phyloP scores from a whole-genome alignment of 2,113 vertebrate genomes.

The Varanus salvator region DNA sequence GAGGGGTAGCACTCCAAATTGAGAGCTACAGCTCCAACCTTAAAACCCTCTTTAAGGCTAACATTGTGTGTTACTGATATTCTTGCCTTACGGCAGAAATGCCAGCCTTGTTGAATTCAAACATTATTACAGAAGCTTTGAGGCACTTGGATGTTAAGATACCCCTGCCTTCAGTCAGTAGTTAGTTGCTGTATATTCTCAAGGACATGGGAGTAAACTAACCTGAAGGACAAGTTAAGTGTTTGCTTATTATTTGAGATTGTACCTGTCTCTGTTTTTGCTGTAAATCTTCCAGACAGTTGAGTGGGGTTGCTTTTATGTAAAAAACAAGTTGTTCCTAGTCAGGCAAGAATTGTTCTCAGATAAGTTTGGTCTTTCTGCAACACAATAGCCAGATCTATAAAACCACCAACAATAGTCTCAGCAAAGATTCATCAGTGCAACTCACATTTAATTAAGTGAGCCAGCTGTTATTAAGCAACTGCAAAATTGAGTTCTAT shows the following conservation, averaged over 20 bases:
- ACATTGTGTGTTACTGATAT: background rate
- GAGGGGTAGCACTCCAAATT: too few species aligned
- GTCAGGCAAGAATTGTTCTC: background rate
- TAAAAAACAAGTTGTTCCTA: background rate
- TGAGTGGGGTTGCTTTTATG: background rate
- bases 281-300: background rate
- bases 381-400: background rate
- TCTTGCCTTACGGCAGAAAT: background rate
- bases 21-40: too few species aligned
- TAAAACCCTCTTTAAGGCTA: background rate
- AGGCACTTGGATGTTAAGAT: background rate
- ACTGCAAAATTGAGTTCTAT: slow-evolving; percentile 49
- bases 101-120: background rate
- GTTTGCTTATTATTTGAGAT: background rate
- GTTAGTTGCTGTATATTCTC: background rate
- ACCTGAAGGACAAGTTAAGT: background rate
- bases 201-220: background rate
- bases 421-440: slow-evolving; percentile 44
- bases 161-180: background rate
- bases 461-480: slow-evolving; percentile 63
- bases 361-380: background rate
- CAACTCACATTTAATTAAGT: slow-evolving; percentile 47
- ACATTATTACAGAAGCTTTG: background rate
- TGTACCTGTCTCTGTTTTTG: background rate
- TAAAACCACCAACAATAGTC: background rate